These are phyloP conservation scores for Lophochroa leadbeateri DNA, from an alignment of 2,113 vertebrate genomes.

Conservation along the genomic window DNA sequence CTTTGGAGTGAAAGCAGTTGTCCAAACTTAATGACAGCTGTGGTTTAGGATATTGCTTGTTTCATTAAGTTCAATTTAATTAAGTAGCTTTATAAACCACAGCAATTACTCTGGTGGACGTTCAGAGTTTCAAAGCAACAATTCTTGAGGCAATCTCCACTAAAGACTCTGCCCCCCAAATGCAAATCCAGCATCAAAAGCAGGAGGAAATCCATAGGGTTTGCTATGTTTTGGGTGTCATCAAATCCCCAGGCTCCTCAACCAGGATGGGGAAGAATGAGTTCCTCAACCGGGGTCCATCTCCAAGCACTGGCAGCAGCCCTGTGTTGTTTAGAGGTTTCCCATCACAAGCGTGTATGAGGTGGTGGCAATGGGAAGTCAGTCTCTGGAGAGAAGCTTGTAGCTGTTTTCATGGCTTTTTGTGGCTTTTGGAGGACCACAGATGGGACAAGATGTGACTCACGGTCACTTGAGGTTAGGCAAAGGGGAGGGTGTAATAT, in stretches of 20 bases:
- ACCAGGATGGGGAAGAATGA: not conserved
- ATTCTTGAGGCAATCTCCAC: not conserved
- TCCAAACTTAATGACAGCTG: not conserved
- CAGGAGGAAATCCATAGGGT: not conserved
- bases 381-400: not conserved
- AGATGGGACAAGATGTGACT: not conserved
- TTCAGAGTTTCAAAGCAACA: not conserved
- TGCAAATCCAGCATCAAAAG: not conserved
- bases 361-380: not conserved
- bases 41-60: not conserved
- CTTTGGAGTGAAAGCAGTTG: not conserved
- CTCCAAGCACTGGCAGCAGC: not conserved
- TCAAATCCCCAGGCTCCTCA: not conserved
- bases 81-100: not conserved
- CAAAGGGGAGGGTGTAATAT: fast-evolving
- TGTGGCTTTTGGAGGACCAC: not conserved
- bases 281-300: not conserved
- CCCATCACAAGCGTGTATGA: not conserved
- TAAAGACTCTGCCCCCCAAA: not conserved
- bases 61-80: not conserved
- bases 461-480: fast-evolving
- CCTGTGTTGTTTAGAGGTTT: not conserved
- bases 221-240: not conserved
- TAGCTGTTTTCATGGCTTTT: not conserved
- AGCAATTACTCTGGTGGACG: not conserved